A percentile compares a stretch with the other conserved stretches of the same genome.
Conservation (phyloP, 1,140 invertebrate genomes). For the Epicauta chinensis region DNA sequence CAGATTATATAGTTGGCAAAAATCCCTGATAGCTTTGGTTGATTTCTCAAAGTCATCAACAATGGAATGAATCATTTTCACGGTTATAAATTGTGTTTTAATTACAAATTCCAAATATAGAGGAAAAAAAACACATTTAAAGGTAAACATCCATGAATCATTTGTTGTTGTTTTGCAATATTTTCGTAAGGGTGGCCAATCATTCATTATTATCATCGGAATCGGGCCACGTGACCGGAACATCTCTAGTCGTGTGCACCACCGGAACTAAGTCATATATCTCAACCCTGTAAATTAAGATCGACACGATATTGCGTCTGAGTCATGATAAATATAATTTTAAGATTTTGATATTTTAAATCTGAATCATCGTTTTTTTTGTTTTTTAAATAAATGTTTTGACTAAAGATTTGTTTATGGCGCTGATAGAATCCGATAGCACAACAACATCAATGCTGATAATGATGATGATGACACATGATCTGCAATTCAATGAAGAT, state of each 20-base stretch:
- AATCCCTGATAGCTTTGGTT: no score
- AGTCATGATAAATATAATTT: not conserved
- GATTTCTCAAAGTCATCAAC: not conserved
- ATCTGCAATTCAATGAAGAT: no score
- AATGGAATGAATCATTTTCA: not conserved
- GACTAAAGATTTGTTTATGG: no score
- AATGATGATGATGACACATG: no score
- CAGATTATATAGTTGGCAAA: conserved; percentile 1
- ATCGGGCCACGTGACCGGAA: conserved; percentile 35
- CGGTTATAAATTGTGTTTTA: not conserved
- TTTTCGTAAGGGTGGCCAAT: conserved; percentile 2
- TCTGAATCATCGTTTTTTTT: no score
- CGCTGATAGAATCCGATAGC: no score
- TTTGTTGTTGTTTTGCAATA: not conserved
- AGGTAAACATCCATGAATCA: not conserved
- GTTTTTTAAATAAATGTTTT: no score
- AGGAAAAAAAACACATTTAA: not conserved
- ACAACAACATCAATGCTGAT: no score
- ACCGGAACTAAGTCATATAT: conserved; percentile 32
- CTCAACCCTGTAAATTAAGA: conserved; percentile 15
- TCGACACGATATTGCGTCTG: conserved; percentile 6
- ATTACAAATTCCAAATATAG: conserved; percentile 1
- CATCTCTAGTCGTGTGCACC: conserved; percentile 25
- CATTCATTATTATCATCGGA: conserved; percentile 12
- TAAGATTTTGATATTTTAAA: no score